Evolutionary conservation across 2,888 invertebrate species (phyloP), one percentile per base, ranked within the genome.

Genomic region (Thyatira batis): DNA sequence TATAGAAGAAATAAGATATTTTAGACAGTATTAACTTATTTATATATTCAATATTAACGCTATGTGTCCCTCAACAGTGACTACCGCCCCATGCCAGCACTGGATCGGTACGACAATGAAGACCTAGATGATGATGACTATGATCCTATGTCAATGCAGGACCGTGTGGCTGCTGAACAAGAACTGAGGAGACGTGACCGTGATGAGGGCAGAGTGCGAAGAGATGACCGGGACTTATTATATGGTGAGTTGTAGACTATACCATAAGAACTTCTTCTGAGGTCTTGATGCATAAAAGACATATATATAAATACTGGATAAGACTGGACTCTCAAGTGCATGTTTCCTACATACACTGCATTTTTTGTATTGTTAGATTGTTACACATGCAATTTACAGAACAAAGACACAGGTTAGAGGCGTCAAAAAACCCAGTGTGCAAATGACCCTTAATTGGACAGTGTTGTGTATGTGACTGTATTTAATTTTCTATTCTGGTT

Each of bases 81-180:
- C 89, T 99, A 99, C 87, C 98, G 98, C 2, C 95, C 97, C 1
- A 98, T 99, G 95, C 98, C 99, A 33, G 98, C 95, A 30, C 89
- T 99, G 77, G 99, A 99, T 90, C 94, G 95, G 23, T 99, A 99
- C 79, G 99, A 99, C 82, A 93, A 94, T 0, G 95, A 95, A 57
- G 94, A 95, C 64, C 83, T 99, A 67, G 99, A 99, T 78, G 94
- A 94, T 55, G 95, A 95, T 3, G 96, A 97, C 46, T 98, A 96
- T 75, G 97, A 97, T 50, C 95, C 96, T 46, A 92, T 99, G 85
- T 98, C 98, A 0, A 94, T 96, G 57, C 95, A 93, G 45, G 98
- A 97, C 53, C 95, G 99, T 1, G 91, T 93, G 28, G 98, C 97
- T 0, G 99, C 98, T n/a, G 99, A 99, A 86, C 92, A 95, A 43